Base-by-base conservation (phyloP, 2,113 vertebrate species). In the Semnopithecus entellus region DNA sequence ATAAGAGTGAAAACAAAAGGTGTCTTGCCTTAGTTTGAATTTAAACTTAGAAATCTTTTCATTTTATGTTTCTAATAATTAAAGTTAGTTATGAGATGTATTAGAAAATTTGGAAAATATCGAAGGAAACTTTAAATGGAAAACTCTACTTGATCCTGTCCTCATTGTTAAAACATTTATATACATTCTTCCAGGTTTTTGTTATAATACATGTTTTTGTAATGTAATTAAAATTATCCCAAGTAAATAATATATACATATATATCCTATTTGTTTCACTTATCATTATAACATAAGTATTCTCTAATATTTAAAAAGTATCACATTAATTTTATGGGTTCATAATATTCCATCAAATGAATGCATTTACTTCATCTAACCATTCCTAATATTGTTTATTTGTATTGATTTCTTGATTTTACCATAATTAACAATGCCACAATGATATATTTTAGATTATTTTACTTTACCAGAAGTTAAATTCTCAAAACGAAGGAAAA, bases 371-470 rank as follows among this genome's bases (percentile, higher is more conserved):
- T 88, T 92, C 30, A 90, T 32, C 80, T 78, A 81, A 48, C 6
- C 16, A 9, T 95, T 95, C 23, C 5, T 82, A 76, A 68, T 79
- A n/a, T 48, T 30, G 22, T 66, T 1, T 1, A n/a, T 82, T 93
- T 97, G 96, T 3, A 61, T 68, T 52, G 38, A 55, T 88, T 95
- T 96, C 32, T 16, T 43, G 25, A 30, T 92, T 90, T 96, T 94
- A 40, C 5, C 22, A n/a, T 9, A 85, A 32, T 92, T 88, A 88
- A 38, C 66, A 88, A 73, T 87, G 40, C 2, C 20, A 32, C 16
- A 61, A 20, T 70, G 78, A 72, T 75, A 45, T 22, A 20, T 45
- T 78, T 96, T 82, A 50, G 16, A 73, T 32, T 45, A 40, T 55
- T 91, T 95, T 87, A 68, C 70, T 88, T 96, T 91, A 82, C 8